Base-by-base conservation (phyloP, 1,140 invertebrate genomes). In the Phymorhynchus buccinoides region DNA sequence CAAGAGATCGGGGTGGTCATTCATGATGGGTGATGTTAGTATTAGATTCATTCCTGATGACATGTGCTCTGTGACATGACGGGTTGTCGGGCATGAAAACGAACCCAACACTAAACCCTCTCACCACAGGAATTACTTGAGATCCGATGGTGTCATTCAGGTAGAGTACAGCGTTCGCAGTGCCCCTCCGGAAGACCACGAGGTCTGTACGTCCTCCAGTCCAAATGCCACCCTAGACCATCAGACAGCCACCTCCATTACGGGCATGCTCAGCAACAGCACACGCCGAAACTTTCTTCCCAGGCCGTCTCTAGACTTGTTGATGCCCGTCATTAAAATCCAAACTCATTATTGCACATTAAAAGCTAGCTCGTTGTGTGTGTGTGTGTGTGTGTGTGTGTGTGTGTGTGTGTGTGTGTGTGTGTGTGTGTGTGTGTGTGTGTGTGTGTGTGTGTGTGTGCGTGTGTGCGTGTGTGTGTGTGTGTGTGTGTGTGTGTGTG, bases 321-420 rank as follows among this genome's bases (percentile, higher is more conserved):
- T n/a, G n/a, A n/a, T n/a, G n/a, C n/a, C n/a, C n/a, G n/a, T n/a
- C n/a, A n/a, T n/a, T n/a, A n/a, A n/a, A n/a, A n/a, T n/a, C n/a
- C n/a, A n/a, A n/a, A n/a, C n/a, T n/a, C n/a, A n/a, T n/a, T n/a
- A n/a, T n/a, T n/a, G n/a, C n/a, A 56, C 27, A 56, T 56, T 27
- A 56, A 56, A 56, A n/a, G n/a, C n/a, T n/a, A n/a, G n/a, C n/a
- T n/a, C n/a, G n/a, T n/a, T n/a, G n/a, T n/a, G n/a, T n/a, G 52
- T 56, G 52, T 56, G 52, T 56, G 52, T 56, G 52, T 56, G 52
- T 56, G 52, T 56, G 52, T 56, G 52, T 56, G 52, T 56, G 52
- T 56, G 52, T 56, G 52, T 56, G 52, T 56, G 52, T 27, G 52
- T 56, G 52, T 27, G 52, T 56, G 52, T 27, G 52, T 56, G 52